Evolutionary conservation across 2,888 invertebrate species (phyloP).

Genomic region (Aspidapion aeneum): DNA sequence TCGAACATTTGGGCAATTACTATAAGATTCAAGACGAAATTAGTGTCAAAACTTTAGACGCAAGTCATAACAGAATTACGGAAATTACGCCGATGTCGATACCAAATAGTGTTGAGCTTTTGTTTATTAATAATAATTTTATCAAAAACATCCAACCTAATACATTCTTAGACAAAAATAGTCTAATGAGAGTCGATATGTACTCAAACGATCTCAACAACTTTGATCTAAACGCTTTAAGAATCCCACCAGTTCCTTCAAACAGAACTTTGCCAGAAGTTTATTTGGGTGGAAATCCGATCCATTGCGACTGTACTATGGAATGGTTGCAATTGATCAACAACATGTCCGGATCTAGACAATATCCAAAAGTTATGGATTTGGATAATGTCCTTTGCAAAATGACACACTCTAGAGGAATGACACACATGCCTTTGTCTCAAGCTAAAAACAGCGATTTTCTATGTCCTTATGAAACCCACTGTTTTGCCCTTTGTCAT

Average conservation of each 20-base stretch:
- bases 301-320: conserved; percentile 93
- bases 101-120: conserved; percentile 81
- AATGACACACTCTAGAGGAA: conserved; percentile 79
- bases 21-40: conserved; percentile 81
- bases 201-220: conserved; percentile 83
- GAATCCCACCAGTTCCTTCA: conserved; percentile 68
- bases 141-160: conserved; percentile 78
- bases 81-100: conserved; percentile 81
- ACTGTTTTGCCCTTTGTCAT: conserved; percentile 92
- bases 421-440: conserved; percentile 73
- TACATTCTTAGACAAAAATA: conserved; percentile 82
- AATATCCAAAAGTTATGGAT: conserved; percentile 87
- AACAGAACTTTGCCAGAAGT: conserved; percentile 81
- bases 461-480: conserved; percentile 87
- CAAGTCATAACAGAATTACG: conserved; percentile 83
- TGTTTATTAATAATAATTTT: conserved; percentile 88
- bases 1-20: conserved; percentile 84
- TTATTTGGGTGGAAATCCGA: conserved; percentile 89
- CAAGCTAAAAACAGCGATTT: conserved; percentile 80
- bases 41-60: conserved; percentile 79
- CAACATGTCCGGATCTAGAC: conserved; percentile 76
- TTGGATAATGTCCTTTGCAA: conserved; percentile 85
- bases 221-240: conserved; percentile 76
- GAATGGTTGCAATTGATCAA: conserved; percentile 92
- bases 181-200: conserved; percentile 83